Conservation (phyloP, 2,113 vertebrate genomes). For the Chaenocephalus aceratus region DNA sequence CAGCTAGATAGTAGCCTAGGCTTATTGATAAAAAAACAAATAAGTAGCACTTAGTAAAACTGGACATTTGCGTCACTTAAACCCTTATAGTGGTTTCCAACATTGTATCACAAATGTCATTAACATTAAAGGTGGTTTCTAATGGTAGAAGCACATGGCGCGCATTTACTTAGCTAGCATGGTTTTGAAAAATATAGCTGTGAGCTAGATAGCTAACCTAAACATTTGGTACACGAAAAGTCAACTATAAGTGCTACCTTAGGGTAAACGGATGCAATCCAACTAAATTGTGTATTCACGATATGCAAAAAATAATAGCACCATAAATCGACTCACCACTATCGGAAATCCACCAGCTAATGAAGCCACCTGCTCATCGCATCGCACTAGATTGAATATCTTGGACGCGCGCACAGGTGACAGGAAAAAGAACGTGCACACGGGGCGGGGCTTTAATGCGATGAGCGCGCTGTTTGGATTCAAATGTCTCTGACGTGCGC, state of each 20-base stretch:
- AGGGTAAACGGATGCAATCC: too few species aligned
- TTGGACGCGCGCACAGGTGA: neutral
- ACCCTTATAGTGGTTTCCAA: neutral
- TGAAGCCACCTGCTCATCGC: neutral
- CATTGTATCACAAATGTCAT: neutral
- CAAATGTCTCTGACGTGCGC: neutral
- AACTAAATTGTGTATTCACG: neutral
- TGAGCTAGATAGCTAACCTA: neutral
- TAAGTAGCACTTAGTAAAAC: neutral
- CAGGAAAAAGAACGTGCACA: neutral
- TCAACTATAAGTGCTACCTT: too few species aligned
- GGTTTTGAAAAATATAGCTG: neutral
- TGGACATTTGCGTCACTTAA: neutral
- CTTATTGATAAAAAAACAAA: neutral
- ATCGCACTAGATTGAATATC: rapidly evolving
- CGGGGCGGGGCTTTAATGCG: too few species aligned
- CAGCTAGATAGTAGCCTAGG: too few species aligned
- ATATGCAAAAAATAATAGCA: neutral
- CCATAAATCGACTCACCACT: neutral
- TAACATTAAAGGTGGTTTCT: neutral
- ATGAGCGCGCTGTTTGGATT: neutral
- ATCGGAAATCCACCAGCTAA: rapidly evolving
- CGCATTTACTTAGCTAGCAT: neutral
- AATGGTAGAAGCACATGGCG: neutral
- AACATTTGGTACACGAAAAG: too few species aligned